Base-by-base conservation (phyloP, 2,113 vertebrate species). In the Ranitomeya variabilis region DNA sequence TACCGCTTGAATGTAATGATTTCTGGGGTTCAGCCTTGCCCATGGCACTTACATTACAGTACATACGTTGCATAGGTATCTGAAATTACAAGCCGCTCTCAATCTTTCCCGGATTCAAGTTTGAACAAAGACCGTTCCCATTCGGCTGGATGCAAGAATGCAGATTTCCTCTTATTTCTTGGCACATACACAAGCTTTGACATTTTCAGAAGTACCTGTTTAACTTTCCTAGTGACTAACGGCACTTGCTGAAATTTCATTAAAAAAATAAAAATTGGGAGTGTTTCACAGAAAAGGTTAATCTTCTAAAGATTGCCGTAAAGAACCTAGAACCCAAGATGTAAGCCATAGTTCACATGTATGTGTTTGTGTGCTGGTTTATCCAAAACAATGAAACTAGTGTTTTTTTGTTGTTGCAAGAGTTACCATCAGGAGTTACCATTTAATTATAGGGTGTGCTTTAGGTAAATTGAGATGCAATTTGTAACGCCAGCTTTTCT, bases 91-190 rank as follows among this genome's bases (percentile, higher is more conserved):
- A 91, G 82, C 90, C 91, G 91, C 91, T 94, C 90, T 85, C 89
- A 93, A 90, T 91, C 69, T 92, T 92, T 88, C 87, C 86, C 87
- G 90, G 84, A 90, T 92, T 74, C 92, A 89, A 92, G 91, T 92
- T 90, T 85, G 88, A 92, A 89, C 91, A 94, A 90, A 93, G 86
- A 78, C 92, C 86, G 85, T 91, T 93, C 88, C 89, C 89, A 91
- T 90, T 88, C 90, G 88, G 92, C 54, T 74, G 37, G 13, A 57
- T 21, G 60, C 84, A 91, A 64, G 57, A 71, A 62, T 45, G n/a
- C 62, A 79, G 31, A 45, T 60, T 80, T 80, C 21, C 60, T 26
- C n/a, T 77, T 12, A 59, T 76, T 86, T 76, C 69, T 60, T 86
- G 84, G 69, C 55, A 57, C 23, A 10, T 16, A 12, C 45, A 6